A percentile compares a stretch with the other conserved stretches of the same genome.
These are phyloP conservation scores for Oreochromis mossambicus DNA, from an alignment of 2,797 vertebrate genomes.

Conservation along the genomic window DNA sequence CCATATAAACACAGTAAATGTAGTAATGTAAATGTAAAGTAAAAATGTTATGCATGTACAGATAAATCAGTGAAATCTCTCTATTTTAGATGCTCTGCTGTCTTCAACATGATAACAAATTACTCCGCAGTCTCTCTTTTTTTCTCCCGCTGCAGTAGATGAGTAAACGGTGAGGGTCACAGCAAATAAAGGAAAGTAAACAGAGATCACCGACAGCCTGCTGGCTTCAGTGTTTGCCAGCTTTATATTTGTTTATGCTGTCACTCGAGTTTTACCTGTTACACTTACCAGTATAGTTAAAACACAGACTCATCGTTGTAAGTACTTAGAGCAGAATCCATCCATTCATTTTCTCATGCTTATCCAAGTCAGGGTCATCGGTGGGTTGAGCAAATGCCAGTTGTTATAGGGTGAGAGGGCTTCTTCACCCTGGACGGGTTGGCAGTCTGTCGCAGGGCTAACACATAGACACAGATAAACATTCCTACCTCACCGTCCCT, in stretches of 20 bases:
- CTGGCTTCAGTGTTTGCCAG: not conserved
- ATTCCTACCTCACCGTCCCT: not conserved
- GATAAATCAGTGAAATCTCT: not conserved
- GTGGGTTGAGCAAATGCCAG: not conserved
- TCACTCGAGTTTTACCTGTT: not conserved
- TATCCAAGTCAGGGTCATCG: not conserved
- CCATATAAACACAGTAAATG: not conserved
- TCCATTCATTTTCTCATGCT: not conserved
- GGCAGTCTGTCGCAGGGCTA: not conserved
- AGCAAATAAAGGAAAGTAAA: not conserved
- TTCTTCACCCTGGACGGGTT: not conserved
- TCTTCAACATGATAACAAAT: not conserved
- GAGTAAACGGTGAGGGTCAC: not conserved
- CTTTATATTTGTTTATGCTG: not conserved
- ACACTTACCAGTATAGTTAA: not conserved
- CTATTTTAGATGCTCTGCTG: not conserved
- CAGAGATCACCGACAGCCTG: not conserved
- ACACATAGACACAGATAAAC: not conserved
- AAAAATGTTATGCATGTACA: not conserved
- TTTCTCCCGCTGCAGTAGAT: not conserved
- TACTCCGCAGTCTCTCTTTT: not conserved
- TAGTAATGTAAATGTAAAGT: not conserved
- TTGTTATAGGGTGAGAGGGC: not conserved
- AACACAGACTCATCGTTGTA: not conserved
- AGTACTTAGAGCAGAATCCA: not conserved